These are phyloP conservation scores for Noctua janthina DNA, from an alignment of 2,888 invertebrate species.

Conservation along the genomic window DNA sequence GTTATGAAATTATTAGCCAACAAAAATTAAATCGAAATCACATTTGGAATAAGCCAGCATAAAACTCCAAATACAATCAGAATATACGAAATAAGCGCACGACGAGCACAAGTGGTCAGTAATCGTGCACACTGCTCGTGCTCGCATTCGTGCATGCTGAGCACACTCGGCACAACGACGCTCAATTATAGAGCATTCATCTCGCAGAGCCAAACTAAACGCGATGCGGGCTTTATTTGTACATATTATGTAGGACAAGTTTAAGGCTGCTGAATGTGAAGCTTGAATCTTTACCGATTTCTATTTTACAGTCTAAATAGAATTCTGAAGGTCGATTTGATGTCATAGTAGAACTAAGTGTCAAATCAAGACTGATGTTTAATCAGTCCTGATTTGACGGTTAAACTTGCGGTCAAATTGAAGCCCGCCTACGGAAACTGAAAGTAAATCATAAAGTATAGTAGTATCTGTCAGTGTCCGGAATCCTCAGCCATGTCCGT, in stretches of 20 bases:
- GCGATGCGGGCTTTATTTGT: conserved; percentile 17
- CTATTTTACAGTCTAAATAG: neutral
- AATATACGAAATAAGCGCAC: conserved; percentile 41
- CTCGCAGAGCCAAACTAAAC: conserved; percentile 18
- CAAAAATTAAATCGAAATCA: neutral
- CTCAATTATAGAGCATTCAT: conserved; percentile 64
- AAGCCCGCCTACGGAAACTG: neutral
- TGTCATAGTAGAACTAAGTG: neutral
- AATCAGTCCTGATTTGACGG: neutral
- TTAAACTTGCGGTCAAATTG: neutral
- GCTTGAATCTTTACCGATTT: conserved; percentile 8
- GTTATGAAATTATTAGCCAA: neutral
- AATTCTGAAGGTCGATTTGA: neutral
- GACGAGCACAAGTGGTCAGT: conserved; percentile 42
- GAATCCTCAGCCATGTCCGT: neutral
- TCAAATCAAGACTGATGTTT: neutral
- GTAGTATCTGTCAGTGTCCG: neutral
- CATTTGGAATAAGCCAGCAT: conserved; percentile 4
- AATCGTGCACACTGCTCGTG: conserved; percentile 34
- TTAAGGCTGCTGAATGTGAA: neutral
- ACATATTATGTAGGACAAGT: neutral
- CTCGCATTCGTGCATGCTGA: conserved; percentile 36
- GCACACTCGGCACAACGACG: conserved; percentile 61
- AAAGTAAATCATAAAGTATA: too few species aligned
- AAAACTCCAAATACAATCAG: conserved; percentile 41